Base-by-base conservation (phyloP, 2,888 invertebrate species). In the Drosophila fungiperda region DNA sequence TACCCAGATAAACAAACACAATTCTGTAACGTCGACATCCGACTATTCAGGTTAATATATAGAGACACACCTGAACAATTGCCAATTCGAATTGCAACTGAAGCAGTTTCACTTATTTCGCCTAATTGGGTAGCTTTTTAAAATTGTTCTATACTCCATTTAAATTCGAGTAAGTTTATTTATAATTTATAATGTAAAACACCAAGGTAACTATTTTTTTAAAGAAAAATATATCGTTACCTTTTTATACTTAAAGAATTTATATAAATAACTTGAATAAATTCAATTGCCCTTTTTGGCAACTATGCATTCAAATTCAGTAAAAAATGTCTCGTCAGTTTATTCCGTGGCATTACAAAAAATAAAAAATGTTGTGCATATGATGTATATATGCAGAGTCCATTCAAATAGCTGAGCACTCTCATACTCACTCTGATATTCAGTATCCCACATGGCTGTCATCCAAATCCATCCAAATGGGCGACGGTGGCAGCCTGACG, bases 21-120 rank as follows among this genome's bases (percentile, higher is more conserved):
- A 58, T 53, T 68, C 58, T 63, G 55, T 76, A 68, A 65, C 61
- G 73, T 68, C 29, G 54, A 58, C 49, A 68, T 68, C 59, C 64
- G 65, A 52, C 23, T 12, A 36, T n/a, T 49, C 17, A 42, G 20
- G 12, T 8, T 42, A 38, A 52, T 61, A 50, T 50, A 35, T 45
- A 50, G n/a, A 29, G 72, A 64, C 74, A 68, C 85, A 85, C 85
- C 85, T 87, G 85, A 82, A 65, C 75, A 84, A 80, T 82, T 73
- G 80, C 26, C 73, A 71, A 62, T 67, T 72, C 61, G 49, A 57
- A 71, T 68, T 65, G 64, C 55, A 73, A 70, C 71, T 83, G 83
- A 83, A 83, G 86, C 76, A 78, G 83, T 83, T 77, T 53, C 58
- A 33, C 62, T 66, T 32, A 40, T 54, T 67, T 82, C 61, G 73